Base-by-base conservation (phyloP, 2,797 vertebrate genomes). In the Acrocephalus scirpaceus region DNA sequence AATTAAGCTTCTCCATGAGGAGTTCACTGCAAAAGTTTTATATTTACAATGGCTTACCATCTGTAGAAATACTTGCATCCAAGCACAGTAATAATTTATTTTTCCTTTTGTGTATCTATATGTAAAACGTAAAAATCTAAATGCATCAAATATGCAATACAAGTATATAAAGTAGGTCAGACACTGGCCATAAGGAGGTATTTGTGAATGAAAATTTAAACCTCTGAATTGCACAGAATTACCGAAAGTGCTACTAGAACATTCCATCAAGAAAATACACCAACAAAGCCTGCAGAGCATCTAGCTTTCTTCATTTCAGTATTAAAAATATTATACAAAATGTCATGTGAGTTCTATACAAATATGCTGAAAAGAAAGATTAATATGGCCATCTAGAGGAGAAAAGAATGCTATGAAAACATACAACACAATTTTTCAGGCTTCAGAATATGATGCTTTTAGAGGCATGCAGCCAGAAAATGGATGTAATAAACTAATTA, bases 321-420 rank as follows among this genome's bases (percentile, higher is more conserved):
- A 90, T 26, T 54, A 79, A 70, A 65, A 70, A 72, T 26, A 64
- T 53, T 70, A 71, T 6, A 66, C 14, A 71, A 77, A 75, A 62
- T 71, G n/a, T 22, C 47, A 79, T 75, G 50, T 14, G 14, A 82
- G 78, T 88, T 88, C 77, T 40, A 25, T 21, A 91, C 16, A 93
- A 80, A 78, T 42, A 78, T 21, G 38, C 60, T 72, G 73, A 90
- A 96, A 96, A 93, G 77, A 74, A 98, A 97, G 97, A 97, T 97
- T 97, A 97, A 97, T 93, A 97, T 94, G 97, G 98, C 98, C 98
- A 98, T 93, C 97, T 98, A 98, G 97, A 98, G 97, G 97, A 98
- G 92, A 96, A 97, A 92, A 97, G 94, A 92, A 90, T 90, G 78
- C 96, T 89, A 53, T 89, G 91, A 96, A 95, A 95, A 93, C 67